Evolutionary conservation across 2,888 invertebrate genomes (phyloP), one percentile per base, ranked within the genome.

Genomic region (Hypolimnas misippus): DNA sequence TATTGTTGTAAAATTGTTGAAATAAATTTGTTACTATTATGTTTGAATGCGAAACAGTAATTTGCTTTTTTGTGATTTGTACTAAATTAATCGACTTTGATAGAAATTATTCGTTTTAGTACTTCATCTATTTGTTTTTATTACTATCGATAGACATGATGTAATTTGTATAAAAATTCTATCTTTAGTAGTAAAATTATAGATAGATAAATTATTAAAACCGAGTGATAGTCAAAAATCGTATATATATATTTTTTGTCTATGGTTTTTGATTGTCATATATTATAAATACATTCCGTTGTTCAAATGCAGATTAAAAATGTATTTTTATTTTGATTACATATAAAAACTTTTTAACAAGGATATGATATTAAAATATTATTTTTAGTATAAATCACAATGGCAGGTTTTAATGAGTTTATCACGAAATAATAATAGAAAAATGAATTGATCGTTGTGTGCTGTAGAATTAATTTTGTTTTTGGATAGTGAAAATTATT

Each of bases 1-100:
- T 73, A 67, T 72, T 74, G 73, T 77, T 78, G 75, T 75, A 69
- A 72, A 72, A 74, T 72, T 73, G 73, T 75, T 73, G 65, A 70
- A 60, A 68, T 60, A 58, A 57, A 68, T 63, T 68, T 71, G 68
- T 72, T 74, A 65, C 69, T 70, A 61, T 64, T 68, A 60, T 66
- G 70, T 71, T 71, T 66, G 60, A 68, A 61, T 63, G 63, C 54
- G 58, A 61, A 49, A 49, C 62, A 55, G 53, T 61, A 63, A 25
- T 57, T 21, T 64, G 54, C 63, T 40, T 61, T 67, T 66, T 42
- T 69, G 63, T 64, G 60, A 57, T 52, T 65, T 67, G 14, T 58
- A 58, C 62, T 55, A 21, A 46, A 21, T 21, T 12, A 46, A 46
- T 12, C n/a, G 12, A 14, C 12, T 10, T 12, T 44, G 14, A 25